Evolutionary conservation across 2,888 invertebrate genomes (phyloP), one percentile per base, ranked within the genome.

Genomic region (Mellilla xanthometata): DNA sequence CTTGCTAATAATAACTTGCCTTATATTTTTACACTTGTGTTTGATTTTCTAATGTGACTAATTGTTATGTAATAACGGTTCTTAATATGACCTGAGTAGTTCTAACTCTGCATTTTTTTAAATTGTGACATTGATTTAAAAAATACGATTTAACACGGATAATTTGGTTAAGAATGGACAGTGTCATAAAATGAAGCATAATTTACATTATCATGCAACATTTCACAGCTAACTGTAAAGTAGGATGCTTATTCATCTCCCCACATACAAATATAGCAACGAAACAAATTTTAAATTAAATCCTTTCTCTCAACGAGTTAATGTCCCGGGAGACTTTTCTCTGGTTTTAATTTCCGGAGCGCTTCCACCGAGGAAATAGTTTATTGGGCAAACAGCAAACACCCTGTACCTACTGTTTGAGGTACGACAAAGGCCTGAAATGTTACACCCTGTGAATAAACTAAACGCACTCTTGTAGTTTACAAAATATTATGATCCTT

Each of bases 321-420:
- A 83, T 83, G 84, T 80, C 76, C 81, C 77, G 66, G 58, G 74
- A 72, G 79, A 80, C 64, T 82, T 82, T 83, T 81, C 80, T 76
- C 78, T 78, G 77, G 73, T 80, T 83, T 84, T 85, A 86, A 86
- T 86, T 85, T 86, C 85, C 85, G 85, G 81, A 68, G 63, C 72
- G 72, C 73, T 82, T 82, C 76, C 76, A 72, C 56, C 45, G 72
- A 75, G 85, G 84, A 86, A 84, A 83, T 86, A 85, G 85, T 86
- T 84, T 74, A 79, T 71, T 70, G 68, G 65, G 64, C 53, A 60
- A 68, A 70, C 64, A 72, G 64, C 53, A 60, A 68, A 69, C 63
- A 71, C 59, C 54, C 44, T 62, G 42, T 52, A 60, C 43, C 51
- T 42, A 48, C 39, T 45, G 40, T 33, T 29, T 33, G 44, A 24